Evolutionary conservation across 1,140 invertebrate genomes (phyloP).

Genomic region (Glomeris maerens): DNA sequence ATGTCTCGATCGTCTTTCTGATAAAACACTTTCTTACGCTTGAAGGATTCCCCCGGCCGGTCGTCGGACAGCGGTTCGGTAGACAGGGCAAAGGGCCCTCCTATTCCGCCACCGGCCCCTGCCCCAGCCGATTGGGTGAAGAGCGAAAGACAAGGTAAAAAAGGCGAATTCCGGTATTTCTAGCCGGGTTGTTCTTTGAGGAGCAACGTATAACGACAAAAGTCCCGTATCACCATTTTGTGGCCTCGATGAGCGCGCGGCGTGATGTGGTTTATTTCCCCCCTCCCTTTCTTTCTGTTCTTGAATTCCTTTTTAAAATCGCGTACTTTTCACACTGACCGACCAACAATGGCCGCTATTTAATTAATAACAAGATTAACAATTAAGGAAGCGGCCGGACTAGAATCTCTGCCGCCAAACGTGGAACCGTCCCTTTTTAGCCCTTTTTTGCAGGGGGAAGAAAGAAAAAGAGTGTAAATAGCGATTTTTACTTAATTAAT

Average conservation of each 20-base stretch:
- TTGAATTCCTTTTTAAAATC: not conserved
- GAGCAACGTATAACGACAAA: not conserved
- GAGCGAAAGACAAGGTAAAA: slow-evolving; percentile 76
- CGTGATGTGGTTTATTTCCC: slow-evolving; percentile 6
- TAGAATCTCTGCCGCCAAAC: no score
- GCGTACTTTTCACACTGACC: no score
- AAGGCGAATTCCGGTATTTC: slow-evolving; percentile 92
- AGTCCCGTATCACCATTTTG: not conserved
- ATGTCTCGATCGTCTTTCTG: not conserved
- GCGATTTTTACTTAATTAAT: no score
- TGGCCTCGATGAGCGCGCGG: not conserved
- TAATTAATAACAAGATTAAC: not conserved
- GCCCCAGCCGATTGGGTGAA: slow-evolving; percentile 63
- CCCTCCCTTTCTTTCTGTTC: slow-evolving; percentile 12
- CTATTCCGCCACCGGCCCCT: slow-evolving; percentile 3
- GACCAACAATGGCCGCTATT: no score
- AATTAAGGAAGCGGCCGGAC: no score
- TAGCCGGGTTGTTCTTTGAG: slow-evolving; percentile 27
- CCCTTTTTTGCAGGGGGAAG: no score
- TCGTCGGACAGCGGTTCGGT: not conserved
- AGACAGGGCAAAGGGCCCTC: not conserved
- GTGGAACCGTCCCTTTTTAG: no score
- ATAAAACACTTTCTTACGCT: not conserved
- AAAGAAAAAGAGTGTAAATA: no score
- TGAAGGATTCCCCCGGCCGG: not conserved